These are phyloP conservation scores for Oceanodroma leucorhoa DNA, from an alignment of 2,797 vertebrate species.

Conservation along the genomic window DNA sequence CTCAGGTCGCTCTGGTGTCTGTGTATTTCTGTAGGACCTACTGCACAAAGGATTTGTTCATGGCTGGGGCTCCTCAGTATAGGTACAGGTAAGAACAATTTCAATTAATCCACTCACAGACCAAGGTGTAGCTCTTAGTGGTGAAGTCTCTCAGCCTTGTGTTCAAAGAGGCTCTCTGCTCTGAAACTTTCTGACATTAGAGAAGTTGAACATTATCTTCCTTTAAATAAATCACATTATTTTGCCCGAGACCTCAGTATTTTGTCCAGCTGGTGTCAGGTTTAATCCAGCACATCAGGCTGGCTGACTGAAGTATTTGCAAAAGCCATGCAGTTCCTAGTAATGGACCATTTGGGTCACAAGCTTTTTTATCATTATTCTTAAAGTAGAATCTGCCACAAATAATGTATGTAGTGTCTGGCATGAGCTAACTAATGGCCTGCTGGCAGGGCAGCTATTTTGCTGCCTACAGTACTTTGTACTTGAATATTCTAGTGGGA, in stretches of 20 bases:
- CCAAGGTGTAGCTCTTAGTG: background rate
- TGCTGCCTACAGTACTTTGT: background rate
- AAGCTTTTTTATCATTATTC: slow-evolving; percentile 71
- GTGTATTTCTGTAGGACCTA: background rate
- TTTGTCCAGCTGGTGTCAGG: background rate
- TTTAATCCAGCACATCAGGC: slow-evolving; percentile 54
- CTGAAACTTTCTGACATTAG: background rate
- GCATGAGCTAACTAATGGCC: slow-evolving; percentile 54
- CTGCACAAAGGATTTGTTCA: background rate
- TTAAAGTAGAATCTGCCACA: slow-evolving; percentile 68
- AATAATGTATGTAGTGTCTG: slow-evolving; percentile 72
- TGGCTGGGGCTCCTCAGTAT: background rate
- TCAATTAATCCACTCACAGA: background rate
- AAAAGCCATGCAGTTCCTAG: slow-evolving; percentile 45
- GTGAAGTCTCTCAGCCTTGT: background rate
- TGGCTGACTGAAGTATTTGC: slow-evolving; percentile 27
- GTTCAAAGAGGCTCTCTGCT: background rate
- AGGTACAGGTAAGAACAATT: background rate
- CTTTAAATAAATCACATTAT: background rate
- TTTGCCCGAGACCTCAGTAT: background rate
- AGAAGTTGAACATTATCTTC: background rate
- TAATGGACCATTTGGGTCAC: slow-evolving; percentile 48
- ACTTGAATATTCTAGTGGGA: slow-evolving; percentile 36
- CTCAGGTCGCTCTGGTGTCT: background rate
- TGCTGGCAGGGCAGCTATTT: background rate